Evolutionary conservation across 2,113 vertebrate genomes (phyloP).

Genomic region (Sigmodon hispidus): DNA sequence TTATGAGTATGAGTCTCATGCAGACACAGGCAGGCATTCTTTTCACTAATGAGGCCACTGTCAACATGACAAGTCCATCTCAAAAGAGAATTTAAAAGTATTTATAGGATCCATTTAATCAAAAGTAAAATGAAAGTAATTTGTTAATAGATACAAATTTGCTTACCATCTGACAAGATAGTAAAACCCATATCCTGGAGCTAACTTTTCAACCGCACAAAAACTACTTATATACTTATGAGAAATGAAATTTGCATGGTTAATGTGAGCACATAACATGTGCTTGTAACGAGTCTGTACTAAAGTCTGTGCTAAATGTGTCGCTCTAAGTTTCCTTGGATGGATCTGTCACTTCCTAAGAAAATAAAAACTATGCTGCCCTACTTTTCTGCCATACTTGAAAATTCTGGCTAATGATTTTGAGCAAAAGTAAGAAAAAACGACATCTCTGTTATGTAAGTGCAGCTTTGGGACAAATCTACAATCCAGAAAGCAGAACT

Average conservation of each 20-base stretch:
- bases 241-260: not conserved
- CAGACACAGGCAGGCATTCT: constrained; percentile 14
- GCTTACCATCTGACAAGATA: not conserved
- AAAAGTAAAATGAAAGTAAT: constrained; percentile 29
- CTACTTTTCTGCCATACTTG: constrained; percentile 26
- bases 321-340: constrained; percentile 11
- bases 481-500: not conserved
- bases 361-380: not conserved
- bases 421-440: not conserved
- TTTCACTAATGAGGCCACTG: not conserved
- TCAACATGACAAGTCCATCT: not conserved
- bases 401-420: constrained; percentile 12
- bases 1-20: not conserved
- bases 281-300: not conserved
- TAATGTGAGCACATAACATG: not conserved
- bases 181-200: not conserved
- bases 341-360: not conserved
- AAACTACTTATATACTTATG: not conserved
- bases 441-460: not conserved
- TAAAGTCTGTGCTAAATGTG: constrained; percentile 5
- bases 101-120: not conserved
- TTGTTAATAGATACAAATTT: not conserved
- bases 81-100: constrained; percentile 34
- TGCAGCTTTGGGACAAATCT: not conserved
- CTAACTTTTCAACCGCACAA: not conserved